These are phyloP conservation scores for Pithys albifrons DNA, from an alignment of 2,113 vertebrate genomes.

Conservation along the genomic window DNA sequence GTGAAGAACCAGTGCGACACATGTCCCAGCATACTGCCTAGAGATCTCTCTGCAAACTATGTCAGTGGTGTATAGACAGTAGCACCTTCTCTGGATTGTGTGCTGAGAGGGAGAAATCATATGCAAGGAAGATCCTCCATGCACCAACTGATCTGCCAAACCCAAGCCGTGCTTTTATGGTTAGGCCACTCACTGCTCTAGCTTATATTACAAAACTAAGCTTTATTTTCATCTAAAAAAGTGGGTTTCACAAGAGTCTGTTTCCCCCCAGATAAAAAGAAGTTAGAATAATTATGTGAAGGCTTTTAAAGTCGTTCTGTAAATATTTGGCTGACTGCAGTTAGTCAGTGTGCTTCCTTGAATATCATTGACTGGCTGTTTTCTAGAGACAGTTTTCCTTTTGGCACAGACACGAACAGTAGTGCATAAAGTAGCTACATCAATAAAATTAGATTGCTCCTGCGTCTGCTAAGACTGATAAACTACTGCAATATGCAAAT, in stretches of 20 bases:
- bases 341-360: background rate
- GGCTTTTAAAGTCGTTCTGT: background rate
- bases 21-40: background rate
- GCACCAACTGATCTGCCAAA: background rate
- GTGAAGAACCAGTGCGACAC: background rate
- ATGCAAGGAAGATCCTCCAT: background rate
- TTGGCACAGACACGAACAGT: background rate
- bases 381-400: background rate
- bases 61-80: fast-evolving
- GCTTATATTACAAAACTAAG: background rate
- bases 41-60: background rate
- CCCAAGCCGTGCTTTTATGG: background rate
- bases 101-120: background rate
- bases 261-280: background rate
- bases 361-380: background rate
- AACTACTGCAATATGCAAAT: background rate
- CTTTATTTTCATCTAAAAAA: background rate
- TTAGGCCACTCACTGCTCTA: background rate
- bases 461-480: background rate
- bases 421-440: background rate
- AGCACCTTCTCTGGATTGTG: background rate
- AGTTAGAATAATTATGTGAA: background rate
- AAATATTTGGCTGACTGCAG: background rate
- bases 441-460: background rate
- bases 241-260: background rate